Conservation (phyloP, 1,140 invertebrate genomes). For the Manduca sexta region DNA sequence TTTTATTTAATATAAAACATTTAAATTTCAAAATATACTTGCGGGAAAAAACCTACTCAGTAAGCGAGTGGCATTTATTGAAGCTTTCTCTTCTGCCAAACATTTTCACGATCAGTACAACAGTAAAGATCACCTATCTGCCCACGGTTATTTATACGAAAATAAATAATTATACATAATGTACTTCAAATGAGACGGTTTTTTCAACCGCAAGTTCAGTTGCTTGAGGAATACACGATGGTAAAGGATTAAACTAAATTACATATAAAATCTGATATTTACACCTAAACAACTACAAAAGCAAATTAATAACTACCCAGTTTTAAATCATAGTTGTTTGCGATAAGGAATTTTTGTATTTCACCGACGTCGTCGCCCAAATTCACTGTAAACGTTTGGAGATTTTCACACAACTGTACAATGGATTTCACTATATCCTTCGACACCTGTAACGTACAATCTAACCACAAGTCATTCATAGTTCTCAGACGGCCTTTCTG, state of each 20-base stretch:
- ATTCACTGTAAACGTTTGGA: constrained; percentile 55
- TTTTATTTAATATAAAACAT: no score
- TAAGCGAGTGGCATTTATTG: no score
- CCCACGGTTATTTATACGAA: no score
- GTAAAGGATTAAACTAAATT: neutral
- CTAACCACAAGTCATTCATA: constrained; percentile 56
- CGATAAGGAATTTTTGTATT: constrained; percentile 48
- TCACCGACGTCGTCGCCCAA: constrained; percentile 42
- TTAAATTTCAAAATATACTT: no score
- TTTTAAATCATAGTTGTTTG: constrained; percentile 65
- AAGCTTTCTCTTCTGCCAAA: no score
- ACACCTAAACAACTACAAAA: neutral
- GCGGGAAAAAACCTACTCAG: no score
- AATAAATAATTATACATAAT: no score
- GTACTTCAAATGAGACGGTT: no score
- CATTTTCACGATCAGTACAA: no score
- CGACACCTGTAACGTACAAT: constrained; percentile 63
- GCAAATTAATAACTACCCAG: constrained; percentile 45
- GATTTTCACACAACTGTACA: constrained; percentile 47
- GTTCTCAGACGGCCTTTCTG: constrained; percentile 52
- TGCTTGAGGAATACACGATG: no score
- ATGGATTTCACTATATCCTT: constrained; percentile 50
- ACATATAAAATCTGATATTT: neutral
- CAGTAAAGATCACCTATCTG: no score
- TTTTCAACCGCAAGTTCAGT: no score